A percentile compares a stretch with the other conserved stretches of the same genome.
phyloP scores from a whole-genome alignment of 2,797 vertebrate species.

The Chaetodon trifasciatus region DNA sequence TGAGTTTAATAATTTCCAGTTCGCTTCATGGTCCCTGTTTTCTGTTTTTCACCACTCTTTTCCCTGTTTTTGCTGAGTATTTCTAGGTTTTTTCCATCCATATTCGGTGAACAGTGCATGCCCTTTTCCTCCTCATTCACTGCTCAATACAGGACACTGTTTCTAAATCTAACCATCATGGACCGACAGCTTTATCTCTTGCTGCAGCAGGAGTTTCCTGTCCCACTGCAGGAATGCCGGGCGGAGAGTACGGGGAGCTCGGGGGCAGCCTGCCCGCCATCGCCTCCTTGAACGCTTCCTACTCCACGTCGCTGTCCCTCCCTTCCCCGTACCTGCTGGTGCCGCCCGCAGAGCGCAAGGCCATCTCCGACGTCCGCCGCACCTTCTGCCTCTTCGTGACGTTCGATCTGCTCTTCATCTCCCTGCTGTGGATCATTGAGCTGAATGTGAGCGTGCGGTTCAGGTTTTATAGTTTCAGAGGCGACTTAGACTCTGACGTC shows the following conservation, averaged over 20 bases:
- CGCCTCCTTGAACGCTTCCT: slow-evolving; percentile 89
- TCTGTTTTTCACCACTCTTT: neutral
- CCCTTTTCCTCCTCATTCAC: neutral
- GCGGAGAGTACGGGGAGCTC: slow-evolving; percentile 85
- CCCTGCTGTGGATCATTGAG: slow-evolving; percentile 97
- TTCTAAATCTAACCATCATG: neutral
- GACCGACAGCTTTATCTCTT: neutral
- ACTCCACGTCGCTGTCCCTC: slow-evolving; percentile 87
- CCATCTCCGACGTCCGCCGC: slow-evolving; percentile 94
- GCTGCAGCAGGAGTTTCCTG: slow-evolving; percentile 49
- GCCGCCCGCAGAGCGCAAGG: slow-evolving; percentile 78
- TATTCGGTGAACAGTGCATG: neutral
- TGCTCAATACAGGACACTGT: neutral
- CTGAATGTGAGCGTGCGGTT: slow-evolving; percentile 89
- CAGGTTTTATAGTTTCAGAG: neutral
- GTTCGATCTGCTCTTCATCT: slow-evolving; percentile 97
- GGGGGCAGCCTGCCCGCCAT: slow-evolving; percentile 92
- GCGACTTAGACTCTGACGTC: neutral
- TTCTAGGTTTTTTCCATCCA: neutral
- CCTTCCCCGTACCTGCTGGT: slow-evolving; percentile 81
- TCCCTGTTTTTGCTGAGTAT: neutral
- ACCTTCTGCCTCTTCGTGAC: slow-evolving; percentile 99
- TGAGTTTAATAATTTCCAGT: neutral
- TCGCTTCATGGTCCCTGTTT: neutral
- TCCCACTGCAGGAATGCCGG: slow-evolving; percentile 81